These are phyloP conservation scores for Pituophis catenifer DNA, from an alignment of 2,113 vertebrate genomes.

Conservation along the genomic window DNA sequence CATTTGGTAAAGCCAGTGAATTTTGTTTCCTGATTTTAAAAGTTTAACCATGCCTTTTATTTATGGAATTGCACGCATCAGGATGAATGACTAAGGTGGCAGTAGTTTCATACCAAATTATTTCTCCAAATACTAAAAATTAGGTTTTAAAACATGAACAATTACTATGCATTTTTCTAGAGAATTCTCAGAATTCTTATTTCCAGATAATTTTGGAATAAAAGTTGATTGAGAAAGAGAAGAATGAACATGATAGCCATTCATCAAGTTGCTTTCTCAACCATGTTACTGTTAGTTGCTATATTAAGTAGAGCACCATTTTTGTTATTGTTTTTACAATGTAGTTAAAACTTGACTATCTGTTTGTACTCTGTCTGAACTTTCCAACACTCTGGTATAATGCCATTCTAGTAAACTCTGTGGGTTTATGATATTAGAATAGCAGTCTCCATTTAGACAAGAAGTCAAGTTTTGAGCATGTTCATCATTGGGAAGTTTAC, in stretches of 20 bases:
- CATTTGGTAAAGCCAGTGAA: background rate
- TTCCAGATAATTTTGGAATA: background rate
- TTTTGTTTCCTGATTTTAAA: background rate
- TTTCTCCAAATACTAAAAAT: background rate
- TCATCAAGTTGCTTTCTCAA: background rate
- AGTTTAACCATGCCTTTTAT: background rate
- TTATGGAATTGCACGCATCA: background rate
- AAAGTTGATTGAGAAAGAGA: background rate
- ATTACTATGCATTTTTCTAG: background rate
- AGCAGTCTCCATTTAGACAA: background rate
- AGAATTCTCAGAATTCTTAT: background rate
- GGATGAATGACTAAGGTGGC: background rate
- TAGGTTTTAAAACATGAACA: background rate
- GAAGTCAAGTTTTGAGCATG: background rate
- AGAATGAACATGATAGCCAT: background rate
- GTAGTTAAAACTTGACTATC: background rate
- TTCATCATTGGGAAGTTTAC: background rate
- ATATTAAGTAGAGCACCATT: background rate
- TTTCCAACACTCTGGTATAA: background rate
- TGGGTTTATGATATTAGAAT: background rate
- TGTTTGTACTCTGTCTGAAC: background rate
- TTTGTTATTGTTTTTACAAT: background rate
- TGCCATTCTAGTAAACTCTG: background rate
- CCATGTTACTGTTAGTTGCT: background rate
- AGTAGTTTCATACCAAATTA: background rate